phyloP scores from a whole-genome alignment of 1,140 invertebrate genomes.

The Musca domestica region DNA sequence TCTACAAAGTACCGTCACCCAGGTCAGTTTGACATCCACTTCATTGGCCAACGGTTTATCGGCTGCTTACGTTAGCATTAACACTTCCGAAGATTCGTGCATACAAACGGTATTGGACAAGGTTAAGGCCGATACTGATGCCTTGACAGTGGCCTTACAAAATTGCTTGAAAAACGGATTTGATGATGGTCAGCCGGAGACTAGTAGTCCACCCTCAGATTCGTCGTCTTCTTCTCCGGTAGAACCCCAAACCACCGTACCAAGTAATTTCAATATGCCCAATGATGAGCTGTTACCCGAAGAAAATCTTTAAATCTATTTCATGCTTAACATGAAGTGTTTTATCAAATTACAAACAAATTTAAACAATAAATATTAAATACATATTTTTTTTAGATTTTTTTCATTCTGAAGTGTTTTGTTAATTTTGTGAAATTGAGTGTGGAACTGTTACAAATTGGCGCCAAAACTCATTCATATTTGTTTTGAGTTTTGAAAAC shows the following conservation, averaged over 20 bases:
- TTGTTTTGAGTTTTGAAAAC: no score
- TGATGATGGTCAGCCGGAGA: neutral
- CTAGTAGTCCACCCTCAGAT: neutral
- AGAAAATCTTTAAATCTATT: neutral
- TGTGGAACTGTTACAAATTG: no score
- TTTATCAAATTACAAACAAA: neutral
- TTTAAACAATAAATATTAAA: no score
- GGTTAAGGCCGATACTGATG: slow-evolving; percentile 1
- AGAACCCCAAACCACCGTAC: neutral
- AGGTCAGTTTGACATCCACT: neutral
- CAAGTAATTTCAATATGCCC: neutral
- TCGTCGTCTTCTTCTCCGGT: no score
- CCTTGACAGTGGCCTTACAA: neutral
- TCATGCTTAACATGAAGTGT: neutral
- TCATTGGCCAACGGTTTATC: neutral
- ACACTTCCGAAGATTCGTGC: neutral
- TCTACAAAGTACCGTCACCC: neutral
- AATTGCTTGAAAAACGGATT: slow-evolving; percentile 12
- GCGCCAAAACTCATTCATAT: no score
- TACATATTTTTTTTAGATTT: no score
- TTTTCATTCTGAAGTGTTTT: no score
- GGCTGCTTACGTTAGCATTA: neutral
- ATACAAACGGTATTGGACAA: neutral
- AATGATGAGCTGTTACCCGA: neutral
- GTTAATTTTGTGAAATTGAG: no score